Evolutionary conservation across 2,797 vertebrate genomes (phyloP).

Genomic region (Myiotriccus ornatus): DNA sequence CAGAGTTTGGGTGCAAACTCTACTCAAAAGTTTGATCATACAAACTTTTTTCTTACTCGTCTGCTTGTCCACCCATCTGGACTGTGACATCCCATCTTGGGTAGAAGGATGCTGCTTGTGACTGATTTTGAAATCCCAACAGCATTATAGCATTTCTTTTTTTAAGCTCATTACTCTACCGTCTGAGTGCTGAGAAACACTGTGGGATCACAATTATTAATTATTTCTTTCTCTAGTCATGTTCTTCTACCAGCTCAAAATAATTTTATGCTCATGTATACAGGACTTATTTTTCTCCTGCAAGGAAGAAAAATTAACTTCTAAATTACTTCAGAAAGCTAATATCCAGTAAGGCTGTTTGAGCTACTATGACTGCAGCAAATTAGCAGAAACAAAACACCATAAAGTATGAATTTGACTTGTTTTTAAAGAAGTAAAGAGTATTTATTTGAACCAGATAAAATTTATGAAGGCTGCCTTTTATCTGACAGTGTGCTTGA

Average conservation of each 20-base stretch:
- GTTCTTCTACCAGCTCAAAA: neutral
- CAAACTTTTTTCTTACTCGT: neutral
- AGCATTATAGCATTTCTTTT: neutral
- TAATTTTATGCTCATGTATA: neutral
- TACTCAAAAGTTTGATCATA: neutral
- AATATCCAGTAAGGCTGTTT: neutral
- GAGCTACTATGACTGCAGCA: neutral
- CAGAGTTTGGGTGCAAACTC: too few species aligned
- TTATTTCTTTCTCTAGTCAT: neutral
- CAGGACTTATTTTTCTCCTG: neutral
- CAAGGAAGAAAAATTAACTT: constrained; percentile 14
- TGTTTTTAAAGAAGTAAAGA: neutral
- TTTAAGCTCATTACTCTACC: neutral
- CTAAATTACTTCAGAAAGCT: constrained; percentile 13
- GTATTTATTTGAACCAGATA: neutral
- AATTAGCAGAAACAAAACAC: constrained; percentile 25
- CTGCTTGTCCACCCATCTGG: neutral
- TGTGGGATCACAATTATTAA: neutral
- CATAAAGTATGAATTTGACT: neutral
- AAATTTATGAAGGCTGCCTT: neutral
- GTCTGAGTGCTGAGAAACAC: neutral
- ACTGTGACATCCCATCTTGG: neutral
- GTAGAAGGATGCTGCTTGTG: fast-evolving
- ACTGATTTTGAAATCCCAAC: neutral
- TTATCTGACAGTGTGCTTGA: neutral